These are phyloP conservation scores for Ormyrus nitidulus DNA, from an alignment of 2,888 invertebrate genomes.

Conservation along the genomic window DNA sequence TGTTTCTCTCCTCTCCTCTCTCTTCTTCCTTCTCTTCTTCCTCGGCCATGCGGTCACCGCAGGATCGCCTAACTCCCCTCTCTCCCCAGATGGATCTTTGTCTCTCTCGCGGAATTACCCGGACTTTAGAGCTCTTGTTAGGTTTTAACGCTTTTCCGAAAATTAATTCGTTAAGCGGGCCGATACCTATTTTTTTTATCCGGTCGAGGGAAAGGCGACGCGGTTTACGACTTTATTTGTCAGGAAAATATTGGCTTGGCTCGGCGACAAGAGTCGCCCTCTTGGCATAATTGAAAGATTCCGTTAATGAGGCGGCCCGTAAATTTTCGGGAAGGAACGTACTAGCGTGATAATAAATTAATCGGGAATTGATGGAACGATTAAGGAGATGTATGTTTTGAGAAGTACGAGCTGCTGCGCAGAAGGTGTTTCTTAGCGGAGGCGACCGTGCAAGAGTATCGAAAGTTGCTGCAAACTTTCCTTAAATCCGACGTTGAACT, in stretches of 20 bases:
- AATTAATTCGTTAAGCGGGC: constrained; percentile 4
- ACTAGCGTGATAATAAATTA: too few species aligned
- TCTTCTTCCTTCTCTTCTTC: constrained; percentile 16
- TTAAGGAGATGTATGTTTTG: too few species aligned
- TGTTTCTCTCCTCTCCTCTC: constrained; percentile 9
- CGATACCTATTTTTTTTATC: not conserved
- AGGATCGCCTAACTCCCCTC: constrained; percentile 37
- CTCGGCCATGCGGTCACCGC: constrained; percentile 17
- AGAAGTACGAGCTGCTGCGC: too few species aligned
- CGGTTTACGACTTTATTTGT: not conserved
- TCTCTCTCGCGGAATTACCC: constrained; percentile 50
- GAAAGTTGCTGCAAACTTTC: too few species aligned
- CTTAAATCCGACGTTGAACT: too few species aligned
- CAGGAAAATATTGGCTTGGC: constrained; percentile 25
- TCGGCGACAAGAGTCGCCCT: constrained; percentile 21
- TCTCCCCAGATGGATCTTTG: constrained; percentile 37
- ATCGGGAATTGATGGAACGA: too few species aligned
- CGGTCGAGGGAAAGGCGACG: not conserved
- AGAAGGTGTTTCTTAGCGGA: too few species aligned
- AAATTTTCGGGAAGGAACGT: constrained; percentile 5
- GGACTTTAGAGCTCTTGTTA: constrained; percentile 8
- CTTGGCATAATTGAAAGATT: constrained; percentile 31
- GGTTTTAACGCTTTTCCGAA: constrained; percentile 14
- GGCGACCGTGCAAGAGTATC: not conserved
- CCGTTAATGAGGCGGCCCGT: constrained; percentile 17